phyloP scores from a whole-genome alignment of 2,113 vertebrate species.

The Rhodinocichla rosea region DNA sequence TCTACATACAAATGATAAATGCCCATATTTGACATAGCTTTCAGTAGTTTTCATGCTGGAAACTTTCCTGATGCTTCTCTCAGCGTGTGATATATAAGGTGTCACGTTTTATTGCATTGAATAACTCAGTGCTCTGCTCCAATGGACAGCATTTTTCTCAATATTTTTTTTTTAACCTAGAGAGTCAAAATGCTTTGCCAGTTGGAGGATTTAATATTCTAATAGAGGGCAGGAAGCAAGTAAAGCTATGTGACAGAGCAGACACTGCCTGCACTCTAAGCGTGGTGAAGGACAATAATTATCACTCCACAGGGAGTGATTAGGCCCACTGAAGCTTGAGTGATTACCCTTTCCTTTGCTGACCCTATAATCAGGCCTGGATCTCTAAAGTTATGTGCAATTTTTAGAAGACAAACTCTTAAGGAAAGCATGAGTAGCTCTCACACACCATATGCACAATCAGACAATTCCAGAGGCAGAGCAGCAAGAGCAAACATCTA shows the following conservation, averaged over 20 bases:
- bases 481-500: not conserved
- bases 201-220: slow-evolving; percentile 38
- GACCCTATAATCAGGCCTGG: slow-evolving; percentile 36
- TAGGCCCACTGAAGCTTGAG: slow-evolving; percentile 47
- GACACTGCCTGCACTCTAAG: slow-evolving; percentile 17
- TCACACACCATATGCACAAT: not conserved
- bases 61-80: slow-evolving; percentile 53
- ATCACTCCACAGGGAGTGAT: slow-evolving; percentile 51
- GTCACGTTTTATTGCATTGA: not conserved
- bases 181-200: not conserved
- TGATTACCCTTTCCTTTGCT: slow-evolving; percentile 37
- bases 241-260: slow-evolving; percentile 32
- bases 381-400: not conserved
- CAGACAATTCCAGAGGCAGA: not conserved
- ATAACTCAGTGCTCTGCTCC: not conserved
- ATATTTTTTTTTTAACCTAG: not conserved
- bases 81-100: not conserved
- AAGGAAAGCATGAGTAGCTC: not conserved
- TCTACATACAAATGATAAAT: slow-evolving; percentile 70
- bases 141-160: not conserved
- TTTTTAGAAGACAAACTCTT: slow-evolving; percentile 2
- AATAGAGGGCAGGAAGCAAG: slow-evolving; percentile 31
- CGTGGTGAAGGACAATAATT: slow-evolving; percentile 35
- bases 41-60: slow-evolving; percentile 53
- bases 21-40: slow-evolving; percentile 68